Conservation (phyloP, 1,140 invertebrate genomes). For the Ganaspis sp. region DNA sequence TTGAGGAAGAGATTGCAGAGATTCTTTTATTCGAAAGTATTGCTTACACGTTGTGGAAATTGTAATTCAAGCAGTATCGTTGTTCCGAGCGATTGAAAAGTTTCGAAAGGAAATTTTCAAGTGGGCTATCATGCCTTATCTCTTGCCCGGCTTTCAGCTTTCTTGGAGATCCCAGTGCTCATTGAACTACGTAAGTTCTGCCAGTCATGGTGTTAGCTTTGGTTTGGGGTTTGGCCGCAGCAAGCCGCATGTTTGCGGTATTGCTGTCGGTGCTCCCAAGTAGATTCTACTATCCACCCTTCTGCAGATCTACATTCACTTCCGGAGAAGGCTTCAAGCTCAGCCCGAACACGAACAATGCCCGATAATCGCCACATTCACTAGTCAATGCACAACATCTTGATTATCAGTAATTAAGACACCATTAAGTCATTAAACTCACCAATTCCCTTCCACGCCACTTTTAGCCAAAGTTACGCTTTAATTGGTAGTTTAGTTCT, state of each 20-base stretch:
- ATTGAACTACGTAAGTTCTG: constrained; percentile 70
- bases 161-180: constrained; percentile 49
- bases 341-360: constrained; percentile 49
- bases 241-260: constrained; percentile 75
- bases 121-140: constrained; percentile 27
- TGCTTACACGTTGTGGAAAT: no score
- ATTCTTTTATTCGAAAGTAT: no score
- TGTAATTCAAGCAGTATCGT: neutral
- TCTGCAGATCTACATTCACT: constrained; percentile 48
- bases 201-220: constrained; percentile 71
- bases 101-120: constrained; percentile 17
- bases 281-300: constrained; percentile 49
- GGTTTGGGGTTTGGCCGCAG: constrained; percentile 72
- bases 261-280: constrained; percentile 70
- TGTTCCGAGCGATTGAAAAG: constrained; percentile 1
- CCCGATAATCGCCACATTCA: constrained; percentile 43
- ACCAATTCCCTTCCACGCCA: no score
- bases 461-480: no score
- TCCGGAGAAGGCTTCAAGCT: constrained; percentile 52
- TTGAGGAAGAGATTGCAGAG: neutral
- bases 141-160: neutral
- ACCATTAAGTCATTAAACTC: no score
- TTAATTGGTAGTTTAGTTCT: no score
- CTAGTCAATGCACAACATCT: neutral
- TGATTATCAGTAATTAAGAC: constrained; percentile 2